Percentiles rank a stretch among this genome's conserved stretches.
These are phyloP conservation scores for Ganaspis brasiliensis DNA, from an alignment of 2,888 invertebrate species.

Conservation along the genomic window DNA sequence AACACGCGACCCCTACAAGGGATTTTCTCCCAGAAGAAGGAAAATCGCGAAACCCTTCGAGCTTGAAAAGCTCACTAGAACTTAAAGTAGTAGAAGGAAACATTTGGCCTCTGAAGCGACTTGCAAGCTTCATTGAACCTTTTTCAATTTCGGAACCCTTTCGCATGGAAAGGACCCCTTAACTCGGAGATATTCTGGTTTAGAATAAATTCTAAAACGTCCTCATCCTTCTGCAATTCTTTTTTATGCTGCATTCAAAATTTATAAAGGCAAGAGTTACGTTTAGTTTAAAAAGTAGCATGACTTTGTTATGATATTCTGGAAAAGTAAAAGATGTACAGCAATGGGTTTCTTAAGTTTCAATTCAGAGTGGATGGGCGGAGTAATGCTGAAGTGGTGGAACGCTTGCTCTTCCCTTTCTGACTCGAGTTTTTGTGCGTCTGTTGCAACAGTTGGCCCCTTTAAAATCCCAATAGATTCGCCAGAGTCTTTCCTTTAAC, in stretches of 20 bases:
- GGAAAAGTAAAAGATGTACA: not conserved
- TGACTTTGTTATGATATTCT: not conserved
- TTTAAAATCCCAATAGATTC: conserved; percentile 69
- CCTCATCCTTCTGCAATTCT: not conserved
- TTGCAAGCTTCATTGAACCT: conserved; percentile 23
- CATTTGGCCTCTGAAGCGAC: conserved; percentile 22
- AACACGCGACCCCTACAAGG: conserved; percentile 47
- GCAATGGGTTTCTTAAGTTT: not conserved
- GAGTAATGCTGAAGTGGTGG: conserved; percentile 60
- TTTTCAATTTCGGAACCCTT: conserved; percentile 17
- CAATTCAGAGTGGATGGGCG: conserved; percentile 55
- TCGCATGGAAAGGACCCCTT: not conserved
- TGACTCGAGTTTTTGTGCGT: conserved; percentile 70
- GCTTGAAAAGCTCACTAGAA: conserved; percentile 48
- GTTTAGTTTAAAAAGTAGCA: no score
- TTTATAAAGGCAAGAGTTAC: conserved; percentile 13
- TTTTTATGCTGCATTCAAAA: conserved; percentile 5
- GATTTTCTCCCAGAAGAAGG: conserved; percentile 59
- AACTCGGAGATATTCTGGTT: not conserved
- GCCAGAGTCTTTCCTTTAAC: conserved; percentile 66
- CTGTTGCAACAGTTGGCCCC: conserved; percentile 77
- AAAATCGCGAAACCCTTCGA: conserved; percentile 60
- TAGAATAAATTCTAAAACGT: conserved; percentile 4
- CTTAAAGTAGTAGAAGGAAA: not conserved
- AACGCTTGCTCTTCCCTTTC: conserved; percentile 58